Evolutionary conservation across 30 jellyfish, hydroid and myxozoan genomes (phyloP).

Genomic region (Aurelia sp.): DNA sequence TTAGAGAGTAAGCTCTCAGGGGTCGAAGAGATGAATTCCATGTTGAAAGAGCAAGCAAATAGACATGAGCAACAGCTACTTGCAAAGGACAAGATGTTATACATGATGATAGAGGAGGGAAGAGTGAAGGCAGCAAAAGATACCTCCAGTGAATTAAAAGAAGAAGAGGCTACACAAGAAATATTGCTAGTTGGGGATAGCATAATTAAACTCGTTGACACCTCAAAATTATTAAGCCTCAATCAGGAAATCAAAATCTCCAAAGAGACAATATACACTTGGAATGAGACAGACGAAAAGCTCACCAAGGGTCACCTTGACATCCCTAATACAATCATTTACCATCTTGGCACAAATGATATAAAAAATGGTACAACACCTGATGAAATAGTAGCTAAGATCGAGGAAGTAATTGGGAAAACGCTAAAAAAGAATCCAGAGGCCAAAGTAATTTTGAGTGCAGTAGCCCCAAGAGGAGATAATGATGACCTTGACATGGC

Average conservation of each 20-base stretch:
- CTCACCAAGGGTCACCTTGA: background rate
- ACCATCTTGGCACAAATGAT: conserved; percentile 14
- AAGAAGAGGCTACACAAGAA: no score
- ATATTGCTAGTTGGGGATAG: no score
- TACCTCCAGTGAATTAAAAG: no score
- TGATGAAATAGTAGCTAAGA: background rate
- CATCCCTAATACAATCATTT: background rate
- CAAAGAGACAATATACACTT: background rate
- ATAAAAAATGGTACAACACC: background rate
- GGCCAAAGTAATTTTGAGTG: background rate
- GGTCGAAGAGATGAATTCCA: no score
- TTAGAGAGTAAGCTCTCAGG: no score
- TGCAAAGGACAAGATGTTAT: no score
- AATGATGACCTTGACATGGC: background rate
- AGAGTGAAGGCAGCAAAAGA: no score
- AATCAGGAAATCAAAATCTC: background rate
- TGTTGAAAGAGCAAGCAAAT: no score
- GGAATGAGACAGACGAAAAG: background rate
- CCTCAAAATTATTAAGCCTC: background rate
- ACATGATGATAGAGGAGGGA: no score
- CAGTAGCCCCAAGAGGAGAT: conserved; percentile 18
- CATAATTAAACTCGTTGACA: background rate
- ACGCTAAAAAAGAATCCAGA: background rate
- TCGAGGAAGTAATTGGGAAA: background rate
- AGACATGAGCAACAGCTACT: no score